Percentiles rank a stretch among this genome's conserved stretches.
phyloP scores from a whole-genome alignment of 1,140 invertebrate genomes.

The Monomorium pharaonis region DNA sequence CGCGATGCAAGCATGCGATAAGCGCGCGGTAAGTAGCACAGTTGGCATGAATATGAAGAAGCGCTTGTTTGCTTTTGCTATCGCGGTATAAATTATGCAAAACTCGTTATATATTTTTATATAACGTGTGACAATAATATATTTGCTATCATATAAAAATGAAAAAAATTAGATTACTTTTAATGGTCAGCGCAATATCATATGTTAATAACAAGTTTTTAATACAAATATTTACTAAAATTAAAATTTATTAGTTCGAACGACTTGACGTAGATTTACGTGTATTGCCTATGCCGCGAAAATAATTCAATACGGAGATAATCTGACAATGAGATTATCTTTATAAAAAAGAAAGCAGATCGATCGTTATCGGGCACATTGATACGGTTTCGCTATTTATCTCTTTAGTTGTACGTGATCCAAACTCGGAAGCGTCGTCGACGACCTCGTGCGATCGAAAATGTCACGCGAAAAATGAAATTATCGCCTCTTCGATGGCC shows the following conservation, averaged over 20 bases:
- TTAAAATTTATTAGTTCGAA: background rate
- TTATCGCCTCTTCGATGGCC: constrained; percentile 24
- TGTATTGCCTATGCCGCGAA: background rate
- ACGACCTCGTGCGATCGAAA: background rate
- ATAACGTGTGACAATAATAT: background rate
- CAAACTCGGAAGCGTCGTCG: background rate
- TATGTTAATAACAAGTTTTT: background rate
- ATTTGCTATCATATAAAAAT: background rate
- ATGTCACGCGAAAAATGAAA: constrained; percentile 12
- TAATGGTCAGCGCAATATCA: background rate
- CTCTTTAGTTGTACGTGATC: background rate
- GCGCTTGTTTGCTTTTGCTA: background rate
- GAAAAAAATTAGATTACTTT: background rate
- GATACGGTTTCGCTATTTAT: background rate
- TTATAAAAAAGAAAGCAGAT: background rate
- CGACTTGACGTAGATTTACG: background rate
- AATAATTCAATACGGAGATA: background rate
- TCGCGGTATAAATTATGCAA: background rate
- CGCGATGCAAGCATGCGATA: background rate
- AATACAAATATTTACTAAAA: background rate
- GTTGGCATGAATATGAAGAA: background rate
- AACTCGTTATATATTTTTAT: background rate
- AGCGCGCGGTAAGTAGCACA: background rate
- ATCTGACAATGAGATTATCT: background rate
- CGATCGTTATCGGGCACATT: background rate